Evolutionary conservation across 2,888 invertebrate genomes (phyloP), one percentile per base, ranked within the genome.

Genomic region (Sinhomidia bicolor): DNA sequence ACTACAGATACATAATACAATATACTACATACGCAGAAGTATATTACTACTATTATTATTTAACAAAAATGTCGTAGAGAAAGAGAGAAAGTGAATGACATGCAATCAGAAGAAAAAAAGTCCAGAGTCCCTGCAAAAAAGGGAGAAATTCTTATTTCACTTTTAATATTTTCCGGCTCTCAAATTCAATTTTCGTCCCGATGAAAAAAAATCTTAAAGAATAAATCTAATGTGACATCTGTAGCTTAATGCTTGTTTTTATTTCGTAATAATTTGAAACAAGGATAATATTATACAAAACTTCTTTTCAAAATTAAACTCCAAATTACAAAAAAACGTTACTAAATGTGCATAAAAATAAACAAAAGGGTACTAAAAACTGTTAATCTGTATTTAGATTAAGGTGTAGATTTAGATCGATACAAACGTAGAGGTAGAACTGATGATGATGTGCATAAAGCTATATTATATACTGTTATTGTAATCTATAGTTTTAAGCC

Each of bases 331-430:
- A 32, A 57, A 14, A 12, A 29, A 78, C 36, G 78, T 36, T 17
- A 78, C 36, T 54, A 78, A 78, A 54, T 57, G 78, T 78, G 78
- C 78, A 78, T 78, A 57, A 71, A 47, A 83, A 65, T 36, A 29
- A 85, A 85, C 78, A 78, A 36, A 85, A 85, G 79, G 85, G 85
- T 85, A 85, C 85, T 85, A 85, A 32, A 82, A 78, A 78, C 32
- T 78, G 51, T 76, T 7, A 47, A 74, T 41, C 44, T 78, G 32
- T 44, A 44, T 23, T 44, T 74, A 74, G 74, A 10, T 65, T 65
- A 32, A 29, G 26, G 65, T 5, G 3, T 29, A 68, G 65, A 12
- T 51, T 54, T 44, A 76, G 9, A 26, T n/a, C n/a, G 6, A 29
- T 20, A 44, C 32, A 41, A 26, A 76, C 9, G 57, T 62, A 85